Evolutionary conservation across 2,113 vertebrate species (phyloP), one percentile per base, ranked within the genome.

Genomic region (Arenaria interpres): DNA sequence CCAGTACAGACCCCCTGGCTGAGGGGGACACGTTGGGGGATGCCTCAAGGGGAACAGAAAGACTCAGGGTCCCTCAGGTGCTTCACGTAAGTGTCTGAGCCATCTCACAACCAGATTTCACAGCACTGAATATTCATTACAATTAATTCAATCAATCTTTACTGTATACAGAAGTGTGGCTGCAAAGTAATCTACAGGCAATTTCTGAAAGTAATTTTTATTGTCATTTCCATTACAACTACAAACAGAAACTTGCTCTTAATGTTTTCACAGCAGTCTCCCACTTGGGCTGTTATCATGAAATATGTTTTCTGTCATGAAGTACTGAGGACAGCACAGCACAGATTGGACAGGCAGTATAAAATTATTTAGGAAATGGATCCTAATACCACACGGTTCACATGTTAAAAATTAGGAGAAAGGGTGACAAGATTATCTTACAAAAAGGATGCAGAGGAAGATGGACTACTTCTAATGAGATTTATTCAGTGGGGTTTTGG

Each of bases 331-430:
- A 88, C 60, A 89, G 78, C 68, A 82, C 12, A 82, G 81, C 82
- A 93, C 68, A 92, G 90, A 86, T 80, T 77, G 84, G 72, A 88
- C 4, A 7, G 57, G 37, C 39, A 66, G 78, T 46, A 90, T 19
- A 91, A 82, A 79, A 71, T 53, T 93, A 87, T 95, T 97, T 93
- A 97, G 75, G 68, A 97, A 77, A 81, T 79, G 41, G 71, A 97
- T 93, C 64, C 39, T 90, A 72, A 89, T 95, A 95, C 63, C 33
- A 88, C 95, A 92, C 41, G 30, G 59, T 82, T 92, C 86, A 57
- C 50, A 56, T 50, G 23, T 63, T 79, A 75, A 90, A 94, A 93
- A 84, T 53, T 43, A 84, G 68, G 24, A 90, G 81, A 88, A 94
- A 91, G 43, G 17, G 43, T 88, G 66, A 79, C 88, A 82, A 68